Percentiles rank a stretch among this genome's conserved stretches.
These are phyloP conservation scores for Euspilapteryx auroguttella DNA, from an alignment of 2,888 invertebrate species.

Conservation along the genomic window DNA sequence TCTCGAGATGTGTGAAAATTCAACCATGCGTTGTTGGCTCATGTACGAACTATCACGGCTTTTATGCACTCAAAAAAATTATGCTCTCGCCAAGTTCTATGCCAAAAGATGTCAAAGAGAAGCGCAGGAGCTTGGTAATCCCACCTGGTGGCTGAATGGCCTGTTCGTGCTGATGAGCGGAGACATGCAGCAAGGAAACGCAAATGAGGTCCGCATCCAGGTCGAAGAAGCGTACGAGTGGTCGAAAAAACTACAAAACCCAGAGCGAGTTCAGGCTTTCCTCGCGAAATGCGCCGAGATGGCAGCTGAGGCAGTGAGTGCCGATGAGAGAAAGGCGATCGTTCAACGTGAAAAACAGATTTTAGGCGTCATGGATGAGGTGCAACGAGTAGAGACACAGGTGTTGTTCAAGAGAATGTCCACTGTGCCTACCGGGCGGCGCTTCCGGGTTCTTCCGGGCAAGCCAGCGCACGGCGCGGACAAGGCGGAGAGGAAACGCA, in stretches of 20 bases:
- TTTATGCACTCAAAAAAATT: slow-evolving; percentile 40
- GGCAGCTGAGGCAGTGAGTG: slow-evolving; percentile 25
- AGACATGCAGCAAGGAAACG: slow-evolving; percentile 49
- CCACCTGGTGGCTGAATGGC: slow-evolving; percentile 47
- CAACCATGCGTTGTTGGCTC: slow-evolving; percentile 47
- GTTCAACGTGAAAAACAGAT: slow-evolving; percentile 32
- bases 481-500: slow-evolving; percentile 23
- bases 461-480: slow-evolving; percentile 18
- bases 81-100: slow-evolving; percentile 43
- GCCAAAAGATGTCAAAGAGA: slow-evolving; percentile 45
- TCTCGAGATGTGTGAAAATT: slow-evolving; percentile 48
- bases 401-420: slow-evolving; percentile 46
- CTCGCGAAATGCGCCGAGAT: slow-evolving; percentile 37
- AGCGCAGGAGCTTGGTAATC: slow-evolving; percentile 30
- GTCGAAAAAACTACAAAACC: slow-evolving; percentile 36
- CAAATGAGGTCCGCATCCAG: slow-evolving; percentile 40
- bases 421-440: slow-evolving; percentile 31
- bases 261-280: slow-evolving; percentile 40
- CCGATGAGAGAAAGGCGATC: slow-evolving; percentile 39
- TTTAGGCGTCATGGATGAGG: slow-evolving; percentile 28
- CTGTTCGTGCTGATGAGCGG: slow-evolving; percentile 44
- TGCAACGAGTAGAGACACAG: slow-evolving; percentile 25
- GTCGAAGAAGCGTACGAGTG: slow-evolving; percentile 44
- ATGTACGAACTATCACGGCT: slow-evolving; percentile 45
- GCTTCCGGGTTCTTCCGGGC: slow-evolving; percentile 35